Evolutionary conservation across 2,113 vertebrate species (phyloP), one percentile per base, ranked within the genome.

Genomic region (Tyto alba): DNA sequence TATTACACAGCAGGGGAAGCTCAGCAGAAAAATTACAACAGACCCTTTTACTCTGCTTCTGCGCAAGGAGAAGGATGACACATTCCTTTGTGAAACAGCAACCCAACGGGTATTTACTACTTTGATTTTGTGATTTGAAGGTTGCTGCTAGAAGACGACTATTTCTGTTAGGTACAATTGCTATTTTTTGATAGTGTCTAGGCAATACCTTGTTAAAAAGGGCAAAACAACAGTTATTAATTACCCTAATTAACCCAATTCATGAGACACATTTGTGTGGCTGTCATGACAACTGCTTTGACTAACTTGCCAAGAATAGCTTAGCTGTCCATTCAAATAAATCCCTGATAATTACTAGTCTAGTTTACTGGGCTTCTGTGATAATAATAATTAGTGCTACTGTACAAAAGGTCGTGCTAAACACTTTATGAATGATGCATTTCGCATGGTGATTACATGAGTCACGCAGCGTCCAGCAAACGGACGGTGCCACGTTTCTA

Each of bases 381-480:
- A 99, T 99, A 98, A 98, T 98, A 98, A 99, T 99, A 99, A 99
- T 99, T 98, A 99, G 98, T 98, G 98, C 96, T 98, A 98, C 98
- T 97, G 97, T 98, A 98, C 97, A 98, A 98, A 99, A 99, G 99
- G 98, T 99, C 98, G 57, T 36, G 66, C 98, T 98, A 98, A 99
- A 98, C 98, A 98, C 98, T 99, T 99, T 98, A 98, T 98, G 98
- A 98, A 98, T 98, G 96, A 98, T 98, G 98, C 98, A 77, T 97
- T 97, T 98, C 88, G 96, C 98, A 98, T 97, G 96, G 97, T 78
- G 97, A 98, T 98, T 98, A 96, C 94, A 95, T 89, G 95, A 97
- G 88, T 96, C 96, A 93, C 6, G 23, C 85, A 67, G 91, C 96
- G 95, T 2, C 82, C 96, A 93, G 93, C 90, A 60, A 92, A 95